Percentiles rank a stretch among this genome's conserved stretches.
These are phyloP conservation scores for Tamandua tetradactyla DNA, from an alignment of 2,797 vertebrate species.

Conservation along the genomic window DNA sequence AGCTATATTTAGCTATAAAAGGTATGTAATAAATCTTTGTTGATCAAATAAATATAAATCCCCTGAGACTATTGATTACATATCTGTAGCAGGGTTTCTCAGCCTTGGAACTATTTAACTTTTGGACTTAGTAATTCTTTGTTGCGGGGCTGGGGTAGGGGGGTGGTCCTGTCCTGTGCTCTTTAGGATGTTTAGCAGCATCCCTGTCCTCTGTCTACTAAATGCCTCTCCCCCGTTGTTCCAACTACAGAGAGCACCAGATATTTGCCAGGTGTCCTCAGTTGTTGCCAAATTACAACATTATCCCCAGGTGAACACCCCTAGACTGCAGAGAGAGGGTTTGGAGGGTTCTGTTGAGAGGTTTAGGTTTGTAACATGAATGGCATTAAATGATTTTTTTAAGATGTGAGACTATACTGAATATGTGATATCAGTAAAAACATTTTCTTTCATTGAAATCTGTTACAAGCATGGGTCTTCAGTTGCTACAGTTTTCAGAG, in stretches of 20 bases:
- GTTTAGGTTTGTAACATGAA: not conserved
- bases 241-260: not conserved
- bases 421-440: not conserved
- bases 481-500: not conserved
- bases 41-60: not conserved
- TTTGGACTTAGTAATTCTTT: not conserved
- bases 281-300: no score
- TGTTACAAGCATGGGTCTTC: not conserved
- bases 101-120: fast-evolving
- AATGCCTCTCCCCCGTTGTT: not conserved
- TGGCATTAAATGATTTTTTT: not conserved
- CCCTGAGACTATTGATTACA: not conserved
- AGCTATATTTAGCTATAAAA: not conserved
- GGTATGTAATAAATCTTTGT: not conserved
- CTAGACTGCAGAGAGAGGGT: not conserved
- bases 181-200: not conserved
- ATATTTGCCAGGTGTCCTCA: not conserved
- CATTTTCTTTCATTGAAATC: not conserved
- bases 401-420: not conserved
- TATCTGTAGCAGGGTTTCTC: not conserved
- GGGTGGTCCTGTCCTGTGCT: not conserved
- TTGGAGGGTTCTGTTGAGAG: not conserved
- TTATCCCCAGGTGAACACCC: not conserved
- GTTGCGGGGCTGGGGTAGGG: no score
- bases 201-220: not conserved